Conservation (phyloP, 2,113 vertebrate species). For the Corythoichthys intestinalis region DNA sequence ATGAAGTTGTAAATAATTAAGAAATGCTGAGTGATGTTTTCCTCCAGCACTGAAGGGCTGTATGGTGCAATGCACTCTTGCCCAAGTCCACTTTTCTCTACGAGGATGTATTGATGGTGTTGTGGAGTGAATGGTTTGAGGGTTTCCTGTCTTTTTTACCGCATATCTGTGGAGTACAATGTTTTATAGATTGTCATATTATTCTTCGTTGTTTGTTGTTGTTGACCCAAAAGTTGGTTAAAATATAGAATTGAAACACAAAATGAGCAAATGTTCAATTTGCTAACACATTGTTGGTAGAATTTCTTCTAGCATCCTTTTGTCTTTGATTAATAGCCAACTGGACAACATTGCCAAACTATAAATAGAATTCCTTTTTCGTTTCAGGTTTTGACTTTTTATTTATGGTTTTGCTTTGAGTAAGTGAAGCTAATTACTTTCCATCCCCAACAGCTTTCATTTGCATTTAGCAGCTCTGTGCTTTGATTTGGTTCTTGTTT, state of each 20-base stretch:
- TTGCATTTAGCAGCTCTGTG: neutral
- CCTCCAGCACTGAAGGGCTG: conserved; percentile 45
- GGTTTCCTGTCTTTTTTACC: conserved; percentile 14
- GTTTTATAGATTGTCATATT: neutral
- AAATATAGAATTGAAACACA: neutral
- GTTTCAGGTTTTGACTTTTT: neutral
- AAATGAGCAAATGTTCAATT: neutral
- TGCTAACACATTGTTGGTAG: neutral
- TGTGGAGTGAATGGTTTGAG: conserved; percentile 27
- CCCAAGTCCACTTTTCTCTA: conserved; percentile 16
- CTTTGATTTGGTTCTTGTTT: conserved; percentile 1
- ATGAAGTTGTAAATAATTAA: conserved; percentile 70
- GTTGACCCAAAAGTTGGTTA: conserved; percentile 3
- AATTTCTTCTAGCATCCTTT: neutral
- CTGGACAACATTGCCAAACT: neutral
- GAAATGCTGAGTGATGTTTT: conserved; percentile 70
- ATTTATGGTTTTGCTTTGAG: neutral
- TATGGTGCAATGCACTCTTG: conserved; percentile 50
- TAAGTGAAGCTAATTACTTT: neutral
- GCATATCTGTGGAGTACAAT: neutral
- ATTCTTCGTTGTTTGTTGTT: conserved; percentile 12
- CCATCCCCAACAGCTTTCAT: neutral
- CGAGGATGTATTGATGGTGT: conserved; percentile 33
- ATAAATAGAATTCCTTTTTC: neutral
- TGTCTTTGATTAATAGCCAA: neutral